Conservation (phyloP, 2,888 invertebrate genomes). For the Micoletzkya japonica region DNA sequence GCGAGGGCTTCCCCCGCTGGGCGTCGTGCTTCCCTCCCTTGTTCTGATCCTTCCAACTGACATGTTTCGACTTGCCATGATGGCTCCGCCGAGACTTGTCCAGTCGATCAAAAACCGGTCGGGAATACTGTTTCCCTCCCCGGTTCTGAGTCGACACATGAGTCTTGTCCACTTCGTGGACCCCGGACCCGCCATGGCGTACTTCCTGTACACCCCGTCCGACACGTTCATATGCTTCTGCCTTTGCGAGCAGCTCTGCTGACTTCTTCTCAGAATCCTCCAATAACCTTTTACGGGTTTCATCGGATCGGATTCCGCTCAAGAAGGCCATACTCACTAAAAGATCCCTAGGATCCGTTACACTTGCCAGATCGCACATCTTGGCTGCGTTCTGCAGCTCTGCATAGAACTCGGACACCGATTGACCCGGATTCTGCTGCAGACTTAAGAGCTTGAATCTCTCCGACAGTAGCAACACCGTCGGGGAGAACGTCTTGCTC, state of each 20-base stretch:
- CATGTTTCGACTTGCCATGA: not conserved
- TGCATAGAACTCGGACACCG: not conserved
- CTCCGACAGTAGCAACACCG: slow-evolving; percentile 4
- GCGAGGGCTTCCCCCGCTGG: not conserved
- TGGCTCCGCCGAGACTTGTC: no score
- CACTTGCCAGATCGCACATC: slow-evolving; percentile 12
- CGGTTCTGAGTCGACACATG: no score
- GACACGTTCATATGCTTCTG: slow-evolving; percentile 15
- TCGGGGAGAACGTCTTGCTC: slow-evolving; percentile 2
- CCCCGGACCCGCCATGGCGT: not conserved
- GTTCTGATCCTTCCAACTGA: not conserved
- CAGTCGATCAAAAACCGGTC: no score
- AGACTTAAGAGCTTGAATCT: not conserved
- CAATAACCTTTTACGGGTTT: slow-evolving; percentile 3
- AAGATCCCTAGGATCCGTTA: slow-evolving; percentile 1
- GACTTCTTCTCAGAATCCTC: not conserved
- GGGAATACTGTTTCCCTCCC: no score
- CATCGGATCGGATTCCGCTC: not conserved
- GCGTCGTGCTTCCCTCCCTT: not conserved
- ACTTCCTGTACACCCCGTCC: slow-evolving; percentile 3
- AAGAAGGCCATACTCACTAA: slow-evolving; percentile 13
- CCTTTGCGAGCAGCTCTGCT: not conserved
- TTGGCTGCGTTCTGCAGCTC: slow-evolving; percentile 10
- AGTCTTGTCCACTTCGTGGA: not conserved
- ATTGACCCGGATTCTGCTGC: not conserved